Conservation (phyloP, 1,140 invertebrate species). For the Hycleus cichorii region DNA sequence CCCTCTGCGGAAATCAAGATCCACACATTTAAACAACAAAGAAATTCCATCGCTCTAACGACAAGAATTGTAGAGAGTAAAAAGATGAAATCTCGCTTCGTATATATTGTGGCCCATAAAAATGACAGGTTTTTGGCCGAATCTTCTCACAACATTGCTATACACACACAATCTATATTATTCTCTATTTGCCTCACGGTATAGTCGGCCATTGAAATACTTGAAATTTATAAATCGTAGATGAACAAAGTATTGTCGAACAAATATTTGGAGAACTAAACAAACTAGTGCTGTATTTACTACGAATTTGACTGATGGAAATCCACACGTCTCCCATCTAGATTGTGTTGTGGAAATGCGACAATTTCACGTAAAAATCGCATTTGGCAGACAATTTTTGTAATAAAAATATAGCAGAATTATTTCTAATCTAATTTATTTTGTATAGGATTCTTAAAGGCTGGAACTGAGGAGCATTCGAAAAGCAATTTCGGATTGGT, state of each 20-base stretch:
- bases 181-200: conserved; percentile 17
- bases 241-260: too few species aligned
- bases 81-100: conserved; percentile 27
- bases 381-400: too few species aligned
- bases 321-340: too few species aligned
- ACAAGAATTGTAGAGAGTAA: conserved; percentile 6
- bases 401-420: too few species aligned
- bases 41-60: conserved; percentile 17
- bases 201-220: background rate
- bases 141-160: conserved; percentile 20
- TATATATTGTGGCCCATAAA: conserved; percentile 28
- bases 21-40: conserved; percentile 26
- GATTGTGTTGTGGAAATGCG: too few species aligned
- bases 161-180: conserved; percentile 26
- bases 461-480: conserved; percentile 59
- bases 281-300: too few species aligned
- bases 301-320: too few species aligned
- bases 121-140: conserved; percentile 27
- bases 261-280: too few species aligned
- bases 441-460: conserved; percentile 69
- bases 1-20: conserved; percentile 30
- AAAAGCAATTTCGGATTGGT: conserved; percentile 81
- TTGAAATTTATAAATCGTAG: too few species aligned
- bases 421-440: background rate
- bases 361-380: too few species aligned